Evolutionary conservation across 2,888 invertebrate genomes (phyloP), one percentile per base, ranked within the genome.

Genomic region (Dastarcus helophoroides): DNA sequence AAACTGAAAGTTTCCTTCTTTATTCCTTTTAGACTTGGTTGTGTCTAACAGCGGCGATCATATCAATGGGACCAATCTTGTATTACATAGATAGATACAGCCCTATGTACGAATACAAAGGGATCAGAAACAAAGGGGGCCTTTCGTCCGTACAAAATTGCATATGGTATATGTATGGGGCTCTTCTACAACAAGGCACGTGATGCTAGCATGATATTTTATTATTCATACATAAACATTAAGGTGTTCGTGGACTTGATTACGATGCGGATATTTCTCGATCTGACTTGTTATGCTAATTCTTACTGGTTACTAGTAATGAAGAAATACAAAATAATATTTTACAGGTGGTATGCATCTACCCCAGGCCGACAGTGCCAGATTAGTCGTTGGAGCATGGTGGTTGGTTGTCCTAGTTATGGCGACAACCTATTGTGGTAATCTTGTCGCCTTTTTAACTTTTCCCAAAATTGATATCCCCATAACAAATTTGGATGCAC

Each of bases 391-490:
- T 0, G 88, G 86, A 0, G 77, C 84, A 2, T 93, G 91, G 91
- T 91, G 91, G 91, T 58, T 91, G 26, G 84, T 86, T 1, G 89
- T 90, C 0, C 67, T 90, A 38, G 82, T 91, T 0, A 69, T 90
- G 11, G 83, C 90, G 0, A 90, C 90, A 10, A 89, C 89, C 0
- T 93, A 91, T 56, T 88, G 88, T 31, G 91, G 91, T 2, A 90
- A 88, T 61, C 67, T 93, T 43, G 90, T 91, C 0, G 90, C 91
- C 0, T 90, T 90, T 57, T 69, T 91, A 22, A 91, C 91, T 0
- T 90, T 91, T 53, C 91, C 91, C 0, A 81, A 83, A 56, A 76
- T 79, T 50, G 79, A 82, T 54, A 64, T 69, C 16, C 73, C 82
- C 0, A 73, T 86, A 14, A 72, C 77, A 3, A 76, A 74, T 0